These are phyloP conservation scores for Cylindroiulus punctatus DNA, from an alignment of 2,888 invertebrate genomes.

Conservation along the genomic window DNA sequence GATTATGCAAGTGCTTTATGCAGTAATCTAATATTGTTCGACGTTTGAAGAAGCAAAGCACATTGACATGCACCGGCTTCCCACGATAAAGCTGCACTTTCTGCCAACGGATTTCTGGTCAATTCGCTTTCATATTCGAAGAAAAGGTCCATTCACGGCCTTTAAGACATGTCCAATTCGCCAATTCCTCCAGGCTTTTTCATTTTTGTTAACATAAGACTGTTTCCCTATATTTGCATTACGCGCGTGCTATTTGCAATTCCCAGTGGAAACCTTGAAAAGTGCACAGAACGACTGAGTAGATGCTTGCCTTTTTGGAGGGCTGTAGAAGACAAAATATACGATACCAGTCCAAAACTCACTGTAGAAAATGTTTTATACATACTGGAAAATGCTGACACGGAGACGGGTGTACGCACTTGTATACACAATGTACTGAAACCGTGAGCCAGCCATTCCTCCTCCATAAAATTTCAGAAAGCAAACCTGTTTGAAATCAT, in stretches of 20 bases:
- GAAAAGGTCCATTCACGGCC: neutral
- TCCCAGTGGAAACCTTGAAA: conserved; percentile 22
- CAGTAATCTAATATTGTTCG: conserved; percentile 43
- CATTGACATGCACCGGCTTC: neutral
- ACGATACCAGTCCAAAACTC: neutral
- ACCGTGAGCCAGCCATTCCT: neutral
- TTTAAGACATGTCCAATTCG: conserved; percentile 30
- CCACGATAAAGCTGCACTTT: neutral
- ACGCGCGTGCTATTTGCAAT: neutral
- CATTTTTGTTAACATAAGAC: conserved; percentile 40
- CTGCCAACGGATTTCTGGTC: conserved; percentile 19
- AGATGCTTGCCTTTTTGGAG: neutral
- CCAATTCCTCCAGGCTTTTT: conserved; percentile 25
- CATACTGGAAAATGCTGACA: neutral
- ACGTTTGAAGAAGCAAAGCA: neutral
- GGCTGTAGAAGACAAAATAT: neutral
- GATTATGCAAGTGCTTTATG: conserved; percentile 45
- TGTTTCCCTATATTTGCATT: conserved; percentile 28
- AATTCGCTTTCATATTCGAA: neutral
- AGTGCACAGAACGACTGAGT: neutral
- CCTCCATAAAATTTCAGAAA: neutral
- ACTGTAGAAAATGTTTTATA: neutral
- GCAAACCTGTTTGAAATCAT: neutral
- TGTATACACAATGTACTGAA: neutral
- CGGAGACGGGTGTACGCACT: neutral